These are phyloP conservation scores for Drosophila albomicans DNA, from an alignment of 1,140 invertebrate genomes.

Conservation along the genomic window DNA sequence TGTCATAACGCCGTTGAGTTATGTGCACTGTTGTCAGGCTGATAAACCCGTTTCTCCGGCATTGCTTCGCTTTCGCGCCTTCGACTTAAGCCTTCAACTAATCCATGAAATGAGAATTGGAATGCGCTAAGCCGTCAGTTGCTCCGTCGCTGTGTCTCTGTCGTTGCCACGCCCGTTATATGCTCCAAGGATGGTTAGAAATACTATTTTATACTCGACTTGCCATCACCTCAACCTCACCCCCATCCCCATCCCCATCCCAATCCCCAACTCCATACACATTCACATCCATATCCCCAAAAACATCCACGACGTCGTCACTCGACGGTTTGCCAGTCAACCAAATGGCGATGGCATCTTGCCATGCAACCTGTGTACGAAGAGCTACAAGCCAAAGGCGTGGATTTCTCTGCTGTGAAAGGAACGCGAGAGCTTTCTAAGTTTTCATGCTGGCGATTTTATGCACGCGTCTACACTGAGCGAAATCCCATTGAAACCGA, in stretches of 20 bases:
- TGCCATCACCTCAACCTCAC: slow-evolving; percentile 45
- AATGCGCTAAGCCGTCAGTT: slow-evolving; percentile 52
- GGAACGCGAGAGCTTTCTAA: slow-evolving; percentile 61
- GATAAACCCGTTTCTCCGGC: slow-evolving; percentile 58
- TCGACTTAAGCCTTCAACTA: slow-evolving; percentile 54
- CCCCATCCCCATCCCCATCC: slow-evolving; percentile 1
- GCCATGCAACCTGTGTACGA: slow-evolving; percentile 57
- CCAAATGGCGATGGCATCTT: slow-evolving; percentile 74
- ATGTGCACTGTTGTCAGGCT: slow-evolving; percentile 35
- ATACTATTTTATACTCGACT: slow-evolving; percentile 77
- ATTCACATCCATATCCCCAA: not conserved
- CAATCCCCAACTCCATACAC: not conserved
- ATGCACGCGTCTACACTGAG: slow-evolving; percentile 54
- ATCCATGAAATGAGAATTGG: slow-evolving; percentile 65
- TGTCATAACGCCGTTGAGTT: slow-evolving; percentile 42
- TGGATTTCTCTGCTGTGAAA: slow-evolving; percentile 46
- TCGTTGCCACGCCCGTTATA: slow-evolving; percentile 25
- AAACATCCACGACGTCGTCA: not conserved
- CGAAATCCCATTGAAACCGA: slow-evolving; percentile 11
- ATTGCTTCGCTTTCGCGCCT: slow-evolving; percentile 29
- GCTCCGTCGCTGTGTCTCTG: not conserved
- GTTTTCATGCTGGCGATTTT: slow-evolving; percentile 68
- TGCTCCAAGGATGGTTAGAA: slow-evolving; percentile 58
- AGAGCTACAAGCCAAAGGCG: slow-evolving; percentile 54
- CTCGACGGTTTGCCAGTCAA: slow-evolving; percentile 53